phyloP scores from a whole-genome alignment of 2,888 invertebrate species.

The Andrena fulva region DNA sequence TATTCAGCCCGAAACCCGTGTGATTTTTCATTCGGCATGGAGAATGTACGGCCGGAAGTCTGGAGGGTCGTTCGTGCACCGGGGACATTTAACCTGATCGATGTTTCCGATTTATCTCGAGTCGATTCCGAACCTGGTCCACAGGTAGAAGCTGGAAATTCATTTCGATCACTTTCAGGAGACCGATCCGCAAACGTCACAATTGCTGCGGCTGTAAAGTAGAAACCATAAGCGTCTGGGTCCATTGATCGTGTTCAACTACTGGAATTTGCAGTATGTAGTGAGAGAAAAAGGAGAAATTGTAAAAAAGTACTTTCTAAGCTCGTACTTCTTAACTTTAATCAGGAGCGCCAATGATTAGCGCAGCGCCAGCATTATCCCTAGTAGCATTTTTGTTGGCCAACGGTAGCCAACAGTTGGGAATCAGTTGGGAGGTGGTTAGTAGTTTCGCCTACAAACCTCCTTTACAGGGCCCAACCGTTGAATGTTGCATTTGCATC shows the following conservation, averaged over 20 bases:
- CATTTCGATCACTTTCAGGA: conserved; percentile 15
- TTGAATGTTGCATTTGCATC: too few species aligned
- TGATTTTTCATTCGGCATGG: conserved; percentile 63
- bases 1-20: conserved; percentile 50
- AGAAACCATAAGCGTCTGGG: not conserved
- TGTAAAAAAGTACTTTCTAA: too few species aligned
- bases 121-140: conserved; percentile 42
- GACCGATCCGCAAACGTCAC: conserved; percentile 45
- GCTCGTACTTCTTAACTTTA: too few species aligned
- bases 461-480: too few species aligned
- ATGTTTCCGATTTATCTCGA: conserved; percentile 61
- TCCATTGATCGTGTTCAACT: not conserved
- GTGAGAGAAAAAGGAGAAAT: too few species aligned
- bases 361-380: too few species aligned
- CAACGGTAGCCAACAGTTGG: too few species aligned
- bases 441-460: too few species aligned
- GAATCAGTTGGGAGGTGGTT: too few species aligned
- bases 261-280: too few species aligned
- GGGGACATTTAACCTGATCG: conserved; percentile 64
- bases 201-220: conserved; percentile 1
- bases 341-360: too few species aligned
- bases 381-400: too few species aligned
- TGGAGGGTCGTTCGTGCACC: conserved; percentile 28
- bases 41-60: conserved; percentile 42
- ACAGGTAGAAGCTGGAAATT: conserved; percentile 38